Evolutionary conservation across 2,888 invertebrate genomes (phyloP).

Genomic region (Amiota mariae): DNA sequence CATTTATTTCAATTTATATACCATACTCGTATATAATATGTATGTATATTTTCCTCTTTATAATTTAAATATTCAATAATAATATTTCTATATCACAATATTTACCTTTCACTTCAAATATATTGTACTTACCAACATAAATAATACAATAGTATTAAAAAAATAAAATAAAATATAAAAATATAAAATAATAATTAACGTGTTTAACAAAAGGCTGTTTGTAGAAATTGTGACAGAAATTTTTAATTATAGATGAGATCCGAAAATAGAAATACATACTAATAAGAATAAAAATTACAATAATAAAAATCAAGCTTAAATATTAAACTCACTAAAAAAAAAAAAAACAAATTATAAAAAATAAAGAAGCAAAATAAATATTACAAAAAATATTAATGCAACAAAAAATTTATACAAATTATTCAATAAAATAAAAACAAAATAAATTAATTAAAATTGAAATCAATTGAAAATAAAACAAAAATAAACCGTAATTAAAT

Average conservation of each 20-base stretch:
- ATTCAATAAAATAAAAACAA: too few species aligned
- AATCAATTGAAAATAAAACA: constrained; percentile 13
- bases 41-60: not conserved
- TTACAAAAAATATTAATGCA: too few species aligned
- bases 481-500: constrained; percentile 31
- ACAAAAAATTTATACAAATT: too few species aligned
- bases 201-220: constrained; percentile 72
- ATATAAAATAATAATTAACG: constrained; percentile 50
- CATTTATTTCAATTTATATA: constrained; percentile 34
- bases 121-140: not conserved
- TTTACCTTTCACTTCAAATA: too few species aligned
- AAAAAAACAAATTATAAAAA: not conserved
- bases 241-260: constrained; percentile 39
- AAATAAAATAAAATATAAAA: constrained; percentile 40
- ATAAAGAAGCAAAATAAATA: too few species aligned
- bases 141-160: constrained; percentile 37
- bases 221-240: constrained; percentile 69
- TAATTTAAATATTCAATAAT: not conserved
- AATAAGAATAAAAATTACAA: constrained; percentile 27
- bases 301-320: constrained; percentile 21
- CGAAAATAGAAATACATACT: constrained; percentile 29
- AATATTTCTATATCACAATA: not conserved
- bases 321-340: constrained; percentile 20
- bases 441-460: not conserved
- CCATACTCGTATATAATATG: too few species aligned